These are phyloP conservation scores for Saccopteryx leptura DNA, from an alignment of 2,113 vertebrate genomes.

Conservation along the genomic window DNA sequence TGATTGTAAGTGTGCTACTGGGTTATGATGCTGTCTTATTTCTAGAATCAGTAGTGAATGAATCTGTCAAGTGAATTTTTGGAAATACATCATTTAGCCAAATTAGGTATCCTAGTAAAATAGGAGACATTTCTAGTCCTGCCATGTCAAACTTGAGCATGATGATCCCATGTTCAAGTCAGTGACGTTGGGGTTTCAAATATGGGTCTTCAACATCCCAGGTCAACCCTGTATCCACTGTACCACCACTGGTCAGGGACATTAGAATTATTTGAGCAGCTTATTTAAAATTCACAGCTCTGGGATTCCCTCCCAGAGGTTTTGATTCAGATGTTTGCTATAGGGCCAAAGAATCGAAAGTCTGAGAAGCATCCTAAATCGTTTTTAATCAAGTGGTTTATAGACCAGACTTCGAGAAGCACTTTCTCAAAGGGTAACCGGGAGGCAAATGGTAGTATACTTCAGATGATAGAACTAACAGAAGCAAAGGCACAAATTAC, in stretches of 20 bases:
- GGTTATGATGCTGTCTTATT: neutral
- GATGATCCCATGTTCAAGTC: too few species aligned
- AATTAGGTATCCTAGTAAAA: neutral
- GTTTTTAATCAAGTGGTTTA: neutral
- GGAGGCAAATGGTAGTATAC: neutral
- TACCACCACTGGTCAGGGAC: too few species aligned
- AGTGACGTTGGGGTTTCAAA: too few species aligned
- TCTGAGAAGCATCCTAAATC: neutral
- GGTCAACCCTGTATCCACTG: too few species aligned
- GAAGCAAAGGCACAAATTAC: neutral
- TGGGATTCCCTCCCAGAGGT: neutral
- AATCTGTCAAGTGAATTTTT: neutral
- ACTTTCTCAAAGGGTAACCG: neutral
- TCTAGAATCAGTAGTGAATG: neutral
- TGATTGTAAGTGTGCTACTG: neutral
- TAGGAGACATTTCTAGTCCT: neutral
- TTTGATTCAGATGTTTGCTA: neutral
- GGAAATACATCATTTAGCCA: neutral
- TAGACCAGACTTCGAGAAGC: constrained; percentile 32
- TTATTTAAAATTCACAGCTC: neutral
- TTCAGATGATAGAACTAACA: neutral
- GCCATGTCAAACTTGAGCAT: neutral
- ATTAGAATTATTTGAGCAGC: neutral
- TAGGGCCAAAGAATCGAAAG: neutral
- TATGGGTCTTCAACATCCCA: too few species aligned